Evolutionary conservation across 1,140 invertebrate genomes (phyloP).

Genomic region (Drosophila pachea): DNA sequence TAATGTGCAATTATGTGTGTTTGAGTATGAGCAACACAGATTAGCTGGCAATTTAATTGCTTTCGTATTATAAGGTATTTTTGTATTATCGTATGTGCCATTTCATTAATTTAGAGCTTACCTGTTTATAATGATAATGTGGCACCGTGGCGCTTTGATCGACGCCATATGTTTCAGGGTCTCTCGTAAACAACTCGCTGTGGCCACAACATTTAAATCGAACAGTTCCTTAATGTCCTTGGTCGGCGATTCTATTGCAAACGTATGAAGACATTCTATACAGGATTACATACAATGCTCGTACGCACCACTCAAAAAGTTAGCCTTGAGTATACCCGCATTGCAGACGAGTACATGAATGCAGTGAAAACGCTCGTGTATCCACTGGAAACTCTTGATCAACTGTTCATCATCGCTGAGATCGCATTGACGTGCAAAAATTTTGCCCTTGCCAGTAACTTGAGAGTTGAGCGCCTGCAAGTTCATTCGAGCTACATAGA

Average conservation of each 20-base stretch:
- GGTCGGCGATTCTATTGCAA: slow-evolving; percentile 56
- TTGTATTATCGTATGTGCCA: neutral
- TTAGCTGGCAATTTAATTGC: too few species aligned
- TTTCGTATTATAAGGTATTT: too few species aligned
- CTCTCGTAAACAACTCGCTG: slow-evolving; percentile 81
- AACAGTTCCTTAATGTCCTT: slow-evolving; percentile 77
- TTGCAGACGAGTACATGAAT: slow-evolving; percentile 74
- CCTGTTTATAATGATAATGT: slow-evolving; percentile 79
- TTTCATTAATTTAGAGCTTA: too few species aligned
- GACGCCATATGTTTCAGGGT: slow-evolving; percentile 81
- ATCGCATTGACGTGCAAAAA: slow-evolving; percentile 80
- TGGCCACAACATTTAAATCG: slow-evolving; percentile 82
- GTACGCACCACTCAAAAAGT: slow-evolving; percentile 65
- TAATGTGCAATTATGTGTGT: neutral
- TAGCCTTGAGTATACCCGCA: slow-evolving; percentile 74
- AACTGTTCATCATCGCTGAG: slow-evolving; percentile 82
- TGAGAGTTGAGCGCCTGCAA: slow-evolving; percentile 51
- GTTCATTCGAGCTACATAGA: neutral
- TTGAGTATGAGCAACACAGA: too few species aligned
- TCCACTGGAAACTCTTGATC: slow-evolving; percentile 80
- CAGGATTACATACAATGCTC: too few species aligned
- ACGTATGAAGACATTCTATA: too few species aligned
- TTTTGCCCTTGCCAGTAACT: slow-evolving; percentile 68
- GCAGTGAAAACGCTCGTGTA: slow-evolving; percentile 52
- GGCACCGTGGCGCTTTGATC: slow-evolving; percentile 52